A percentile compares a stretch with the other conserved stretches of the same genome.
phyloP scores from a whole-genome alignment of 2,113 vertebrate species.

The Morone chrysops region DNA sequence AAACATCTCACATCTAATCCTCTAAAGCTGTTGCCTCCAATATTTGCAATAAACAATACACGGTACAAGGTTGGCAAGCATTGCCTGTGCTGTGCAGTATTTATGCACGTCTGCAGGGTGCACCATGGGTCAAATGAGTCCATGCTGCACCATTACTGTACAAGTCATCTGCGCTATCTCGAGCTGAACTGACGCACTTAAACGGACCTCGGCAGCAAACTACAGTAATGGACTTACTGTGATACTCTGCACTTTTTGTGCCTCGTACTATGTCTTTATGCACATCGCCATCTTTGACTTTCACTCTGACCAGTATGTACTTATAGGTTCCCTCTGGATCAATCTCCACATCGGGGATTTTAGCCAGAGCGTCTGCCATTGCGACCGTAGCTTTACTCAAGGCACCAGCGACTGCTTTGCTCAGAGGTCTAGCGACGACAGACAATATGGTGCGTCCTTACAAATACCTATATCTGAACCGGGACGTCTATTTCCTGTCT shows the following conservation, averaged over 20 bases:
- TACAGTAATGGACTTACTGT: conserved; percentile 86
- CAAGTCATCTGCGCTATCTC: background rate
- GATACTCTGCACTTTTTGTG: conserved; percentile 89
- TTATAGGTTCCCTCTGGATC: conserved; percentile 91
- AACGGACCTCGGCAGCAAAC: background rate
- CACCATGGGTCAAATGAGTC: background rate
- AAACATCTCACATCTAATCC: background rate
- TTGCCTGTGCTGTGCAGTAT: background rate
- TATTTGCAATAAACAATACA: background rate
- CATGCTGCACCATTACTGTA: background rate
- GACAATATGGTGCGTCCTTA: background rate
- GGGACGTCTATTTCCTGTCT: conserved; percentile 50
- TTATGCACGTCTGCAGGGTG: background rate
- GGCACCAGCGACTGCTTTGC: background rate
- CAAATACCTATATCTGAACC: conserved; percentile 35
- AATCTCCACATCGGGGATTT: conserved; percentile 85
- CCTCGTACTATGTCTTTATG: conserved; percentile 89
- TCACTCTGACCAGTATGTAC: conserved; percentile 89
- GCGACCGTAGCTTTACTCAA: background rate
- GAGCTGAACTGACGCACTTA: conserved; percentile 10
- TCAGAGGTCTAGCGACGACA: background rate
- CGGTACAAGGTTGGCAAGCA: background rate
- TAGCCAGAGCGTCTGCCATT: conserved; percentile 81
- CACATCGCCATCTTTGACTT: conserved; percentile 80
- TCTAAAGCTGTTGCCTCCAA: background rate